Conservation (phyloP, 2,797 vertebrate genomes). For the Nannoperca obscura region DNA sequence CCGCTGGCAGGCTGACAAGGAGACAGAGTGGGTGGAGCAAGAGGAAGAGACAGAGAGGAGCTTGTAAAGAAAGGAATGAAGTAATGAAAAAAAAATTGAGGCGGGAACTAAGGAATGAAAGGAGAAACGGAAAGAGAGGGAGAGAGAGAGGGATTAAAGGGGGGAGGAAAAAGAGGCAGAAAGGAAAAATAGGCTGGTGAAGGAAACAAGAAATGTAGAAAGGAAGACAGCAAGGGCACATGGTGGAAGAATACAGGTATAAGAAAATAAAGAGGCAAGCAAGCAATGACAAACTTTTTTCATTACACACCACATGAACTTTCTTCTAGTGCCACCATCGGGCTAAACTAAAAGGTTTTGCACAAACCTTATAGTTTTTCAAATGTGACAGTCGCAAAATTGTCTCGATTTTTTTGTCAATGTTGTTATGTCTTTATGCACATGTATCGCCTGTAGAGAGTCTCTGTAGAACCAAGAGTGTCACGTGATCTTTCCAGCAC, state of each 20-base stretch:
- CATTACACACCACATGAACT: conserved; percentile 7
- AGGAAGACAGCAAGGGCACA: background rate
- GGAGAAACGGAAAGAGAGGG: conserved; percentile 41
- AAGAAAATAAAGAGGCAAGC: background rate
- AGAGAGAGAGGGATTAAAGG: background rate
- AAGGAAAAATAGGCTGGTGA: background rate
- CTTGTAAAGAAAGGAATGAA: conserved; percentile 80
- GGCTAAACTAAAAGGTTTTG: conserved; percentile 10
- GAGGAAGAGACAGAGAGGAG: conserved; percentile 68
- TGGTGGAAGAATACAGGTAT: background rate
- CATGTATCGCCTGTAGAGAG: background rate
- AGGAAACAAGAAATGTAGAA: conserved; percentile 1
- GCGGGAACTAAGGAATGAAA: conserved; percentile 65
- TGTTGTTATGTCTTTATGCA: conserved; percentile 15
- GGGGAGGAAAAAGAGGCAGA: background rate
- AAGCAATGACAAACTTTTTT: conserved; percentile 16
- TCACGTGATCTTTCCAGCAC: conserved; percentile 28
- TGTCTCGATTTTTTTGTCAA: background rate
- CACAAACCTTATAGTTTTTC: conserved; percentile 18
- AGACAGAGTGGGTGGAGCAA: conserved; percentile 59
- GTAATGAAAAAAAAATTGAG: conserved; percentile 62
- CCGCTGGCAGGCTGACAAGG: conserved; percentile 68
- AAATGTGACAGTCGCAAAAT: conserved; percentile 28
- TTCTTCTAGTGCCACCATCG: conserved; percentile 20
- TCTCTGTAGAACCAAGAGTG: conserved; percentile 1